Conservation (phyloP, 2,888 invertebrate genomes). For the Siphonodentalium dalli region DNA sequence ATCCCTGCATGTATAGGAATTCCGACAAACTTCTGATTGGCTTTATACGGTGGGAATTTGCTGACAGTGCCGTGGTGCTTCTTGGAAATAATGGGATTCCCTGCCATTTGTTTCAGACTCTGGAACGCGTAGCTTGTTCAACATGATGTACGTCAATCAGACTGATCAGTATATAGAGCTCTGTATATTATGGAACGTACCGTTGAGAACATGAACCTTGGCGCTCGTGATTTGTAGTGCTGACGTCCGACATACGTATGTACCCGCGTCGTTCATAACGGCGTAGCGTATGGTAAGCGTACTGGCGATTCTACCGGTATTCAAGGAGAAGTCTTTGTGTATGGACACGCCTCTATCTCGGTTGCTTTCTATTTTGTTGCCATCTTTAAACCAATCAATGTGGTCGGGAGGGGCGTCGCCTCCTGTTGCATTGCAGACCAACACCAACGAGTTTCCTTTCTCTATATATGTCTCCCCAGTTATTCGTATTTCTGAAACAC, state of each 20-base stretch:
- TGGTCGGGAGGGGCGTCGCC: constrained; percentile 54
- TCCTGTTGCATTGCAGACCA: constrained; percentile 57
- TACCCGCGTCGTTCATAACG: constrained; percentile 46
- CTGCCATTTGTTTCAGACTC: too few species aligned
- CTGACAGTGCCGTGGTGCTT: too few species aligned
- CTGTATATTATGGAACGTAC: too few species aligned
- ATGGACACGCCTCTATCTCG: constrained; percentile 44
- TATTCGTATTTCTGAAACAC: too few species aligned
- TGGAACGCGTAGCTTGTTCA: too few species aligned
- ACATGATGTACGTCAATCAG: too few species aligned
- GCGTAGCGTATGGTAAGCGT: constrained; percentile 48
- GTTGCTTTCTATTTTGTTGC: constrained; percentile 45
- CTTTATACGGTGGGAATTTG: too few species aligned
- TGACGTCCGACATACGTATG: constrained; percentile 54
- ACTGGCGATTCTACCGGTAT: constrained; percentile 48
- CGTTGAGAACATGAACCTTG: constrained; percentile 52
- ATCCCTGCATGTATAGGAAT: too few species aligned
- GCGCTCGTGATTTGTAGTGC: constrained; percentile 46
- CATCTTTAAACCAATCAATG: constrained; percentile 58
- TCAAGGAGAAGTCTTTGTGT: constrained; percentile 50
- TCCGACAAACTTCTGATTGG: too few species aligned
- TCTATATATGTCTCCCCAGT: constrained; percentile 51
- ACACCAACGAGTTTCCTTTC: constrained; percentile 42
- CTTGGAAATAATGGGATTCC: too few species aligned
- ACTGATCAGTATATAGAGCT: too few species aligned